These are phyloP conservation scores for Chrysocyon brachyurus DNA, from an alignment of 2,797 vertebrate species.

Conservation along the genomic window DNA sequence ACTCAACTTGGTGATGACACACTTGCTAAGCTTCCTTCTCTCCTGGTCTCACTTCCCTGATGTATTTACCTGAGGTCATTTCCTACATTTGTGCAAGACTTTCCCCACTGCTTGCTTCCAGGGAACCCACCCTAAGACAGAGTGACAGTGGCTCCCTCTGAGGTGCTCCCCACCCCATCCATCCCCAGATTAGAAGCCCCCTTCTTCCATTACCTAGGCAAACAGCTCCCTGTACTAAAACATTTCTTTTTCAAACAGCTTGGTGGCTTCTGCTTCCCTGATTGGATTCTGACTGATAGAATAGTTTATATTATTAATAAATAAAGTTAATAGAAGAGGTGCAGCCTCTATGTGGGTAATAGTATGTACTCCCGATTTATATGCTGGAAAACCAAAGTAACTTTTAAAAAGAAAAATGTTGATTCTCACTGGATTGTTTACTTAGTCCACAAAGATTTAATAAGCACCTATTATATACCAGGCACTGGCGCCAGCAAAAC, in stretches of 20 bases:
- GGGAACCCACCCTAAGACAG: background rate
- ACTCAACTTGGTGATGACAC: background rate
- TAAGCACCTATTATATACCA: background rate
- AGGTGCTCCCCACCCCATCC: background rate
- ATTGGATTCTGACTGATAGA: background rate
- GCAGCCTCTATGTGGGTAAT: background rate
- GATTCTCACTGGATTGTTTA: background rate
- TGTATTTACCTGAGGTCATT: background rate
- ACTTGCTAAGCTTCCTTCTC: background rate
- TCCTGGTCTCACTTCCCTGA: background rate
- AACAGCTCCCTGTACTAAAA: background rate
- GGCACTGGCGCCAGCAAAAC: background rate
- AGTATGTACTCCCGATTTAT: background rate
- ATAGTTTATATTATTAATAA: background rate
- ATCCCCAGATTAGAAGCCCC: background rate
- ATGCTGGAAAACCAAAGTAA: background rate
- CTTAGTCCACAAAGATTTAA: background rate
- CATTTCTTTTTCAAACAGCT: background rate
- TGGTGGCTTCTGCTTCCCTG: background rate
- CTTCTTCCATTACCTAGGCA: background rate
- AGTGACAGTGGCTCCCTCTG: background rate
- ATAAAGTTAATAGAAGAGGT: background rate
- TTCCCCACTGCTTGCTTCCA: background rate
- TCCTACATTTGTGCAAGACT: background rate
- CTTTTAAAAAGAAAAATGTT: background rate